Evolutionary conservation across 2,113 vertebrate genomes (phyloP).

Genomic region (Chaetops frenatus): DNA sequence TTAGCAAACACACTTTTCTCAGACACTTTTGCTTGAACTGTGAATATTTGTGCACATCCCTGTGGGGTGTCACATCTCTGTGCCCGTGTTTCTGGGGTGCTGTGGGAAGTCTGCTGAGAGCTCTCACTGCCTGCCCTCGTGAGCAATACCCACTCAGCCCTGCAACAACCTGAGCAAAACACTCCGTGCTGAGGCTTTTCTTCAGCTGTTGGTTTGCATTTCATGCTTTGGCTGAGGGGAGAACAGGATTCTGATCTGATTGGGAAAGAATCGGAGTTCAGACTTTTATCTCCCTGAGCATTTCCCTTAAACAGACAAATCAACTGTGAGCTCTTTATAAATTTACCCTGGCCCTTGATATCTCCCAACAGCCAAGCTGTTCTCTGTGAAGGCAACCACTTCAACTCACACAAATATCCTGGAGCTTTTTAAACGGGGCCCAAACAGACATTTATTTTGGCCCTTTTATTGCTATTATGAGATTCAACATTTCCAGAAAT

Average conservation of each 20-base stretch:
- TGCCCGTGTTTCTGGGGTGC: not conserved
- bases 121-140: not conserved
- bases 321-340: not conserved
- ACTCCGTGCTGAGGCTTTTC: not conserved
- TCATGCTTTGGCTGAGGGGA: not conserved
- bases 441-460: constrained; percentile 76
- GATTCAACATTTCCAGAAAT: constrained; percentile 76
- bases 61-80: not conserved
- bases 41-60: not conserved
- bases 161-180: not conserved
- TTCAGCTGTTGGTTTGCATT: not conserved
- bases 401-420: constrained; percentile 56
- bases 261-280: not conserved
- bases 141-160: not conserved
- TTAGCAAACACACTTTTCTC: not conserved
- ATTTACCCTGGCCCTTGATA: not conserved
- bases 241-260: not conserved
- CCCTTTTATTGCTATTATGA: constrained; percentile 70
- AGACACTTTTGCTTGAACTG: not conserved
- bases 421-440: constrained; percentile 10
- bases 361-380: not conserved
- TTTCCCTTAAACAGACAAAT: not conserved
- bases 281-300: not conserved
- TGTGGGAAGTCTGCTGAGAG: not conserved
- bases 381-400: constrained; percentile 5